Percentiles rank a stretch among this genome's conserved stretches.
Evolutionary conservation across 2,888 invertebrate species (phyloP).

Genomic region (Adineta ricciae): DNA sequence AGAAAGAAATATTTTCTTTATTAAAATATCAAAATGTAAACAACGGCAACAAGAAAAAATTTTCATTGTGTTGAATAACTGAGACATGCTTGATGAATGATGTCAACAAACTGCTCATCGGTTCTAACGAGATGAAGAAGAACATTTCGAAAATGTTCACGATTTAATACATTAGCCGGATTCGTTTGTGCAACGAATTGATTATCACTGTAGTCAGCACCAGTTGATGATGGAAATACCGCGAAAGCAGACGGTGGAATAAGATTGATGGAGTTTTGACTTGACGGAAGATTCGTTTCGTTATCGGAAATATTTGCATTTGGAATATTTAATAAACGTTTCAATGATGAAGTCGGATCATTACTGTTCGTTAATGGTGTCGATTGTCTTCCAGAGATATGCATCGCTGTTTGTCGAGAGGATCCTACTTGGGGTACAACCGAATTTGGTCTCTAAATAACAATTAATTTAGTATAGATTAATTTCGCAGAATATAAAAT

Average conservation of each 20-base stretch:
- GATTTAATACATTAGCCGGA: background rate
- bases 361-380: background rate
- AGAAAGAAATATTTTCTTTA: background rate
- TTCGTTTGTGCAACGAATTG: background rate
- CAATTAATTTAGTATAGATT: background rate
- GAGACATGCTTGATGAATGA: background rate
- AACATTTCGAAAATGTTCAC: background rate
- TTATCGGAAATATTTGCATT: background rate
- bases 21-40: background rate
- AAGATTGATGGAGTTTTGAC: too few species aligned
- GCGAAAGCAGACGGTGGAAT: background rate
- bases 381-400: too few species aligned
- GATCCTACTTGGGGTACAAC: background rate
- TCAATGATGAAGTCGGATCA: background rate
- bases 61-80: background rate
- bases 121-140: background rate
- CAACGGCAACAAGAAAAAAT: background rate
- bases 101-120: background rate
- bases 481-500: background rate
- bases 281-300: background rate
- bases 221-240: too few species aligned
- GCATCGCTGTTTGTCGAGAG: background rate
- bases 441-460: background rate
- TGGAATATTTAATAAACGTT: background rate
- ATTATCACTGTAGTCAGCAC: background rate